Conservation (phyloP, 1,140 invertebrate species). For the Drosophila carrolli region DNA sequence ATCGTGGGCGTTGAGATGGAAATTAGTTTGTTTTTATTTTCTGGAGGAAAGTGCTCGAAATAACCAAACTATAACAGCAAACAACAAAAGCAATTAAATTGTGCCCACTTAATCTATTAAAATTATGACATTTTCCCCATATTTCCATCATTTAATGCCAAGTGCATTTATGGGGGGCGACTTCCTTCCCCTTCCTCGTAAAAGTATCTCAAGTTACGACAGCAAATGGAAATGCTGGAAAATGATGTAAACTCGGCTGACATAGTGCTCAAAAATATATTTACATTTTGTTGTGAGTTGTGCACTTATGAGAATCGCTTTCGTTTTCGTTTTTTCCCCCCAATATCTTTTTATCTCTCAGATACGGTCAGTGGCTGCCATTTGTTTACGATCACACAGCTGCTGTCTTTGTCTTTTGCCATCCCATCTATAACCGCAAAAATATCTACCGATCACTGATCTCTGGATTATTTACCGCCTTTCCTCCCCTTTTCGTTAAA, state of each 20-base stretch:
- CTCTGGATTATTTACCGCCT: constrained; percentile 7
- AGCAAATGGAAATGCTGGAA: constrained; percentile 43
- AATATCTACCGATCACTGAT: constrained; percentile 19
- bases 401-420: constrained; percentile 28
- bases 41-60: constrained; percentile 41
- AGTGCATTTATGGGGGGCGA: constrained; percentile 16
- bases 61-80: constrained; percentile 28
- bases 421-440: constrained; percentile 5
- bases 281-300: constrained; percentile 43
- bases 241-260: constrained; percentile 48
- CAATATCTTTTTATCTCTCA: constrained; percentile 29
- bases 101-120: constrained; percentile 56
- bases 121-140: constrained; percentile 65
- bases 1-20: constrained; percentile 55
- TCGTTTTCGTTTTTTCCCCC: constrained; percentile 31
- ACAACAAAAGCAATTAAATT: constrained; percentile 44
- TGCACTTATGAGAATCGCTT: constrained; percentile 47
- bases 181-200: constrained; percentile 17
- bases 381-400: constrained; percentile 55
- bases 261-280: constrained; percentile 49
- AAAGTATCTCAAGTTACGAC: constrained; percentile 64
- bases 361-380: constrained; percentile 34
- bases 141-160: constrained; percentile 42
- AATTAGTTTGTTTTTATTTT: constrained; percentile 36
- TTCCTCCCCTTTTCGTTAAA: constrained; percentile 5